Base-by-base conservation (phyloP, 2,797 vertebrate species). In the Stomatorhinus walkeri region DNA sequence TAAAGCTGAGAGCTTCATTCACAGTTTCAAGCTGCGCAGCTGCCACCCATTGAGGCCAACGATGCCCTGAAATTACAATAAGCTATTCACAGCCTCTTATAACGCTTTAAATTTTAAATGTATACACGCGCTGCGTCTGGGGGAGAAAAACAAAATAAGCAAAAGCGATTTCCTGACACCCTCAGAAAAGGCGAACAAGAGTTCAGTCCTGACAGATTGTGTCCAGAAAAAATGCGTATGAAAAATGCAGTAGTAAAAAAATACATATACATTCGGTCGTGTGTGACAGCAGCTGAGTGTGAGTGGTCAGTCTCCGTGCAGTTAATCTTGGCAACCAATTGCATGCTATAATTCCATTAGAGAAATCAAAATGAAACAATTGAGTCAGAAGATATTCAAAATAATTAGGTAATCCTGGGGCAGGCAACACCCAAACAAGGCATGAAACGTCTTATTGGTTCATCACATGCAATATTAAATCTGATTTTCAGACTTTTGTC, bases 1-100 rank as follows among this genome's bases (percentile, higher is more conserved):
- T 85, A 40, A 89, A 85, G 59, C 72, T 40, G 59, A 76, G 52
- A 19, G 83, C 72, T 59, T 87, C 87, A 87, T 91, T 84, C 52
- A 85, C 36, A 32, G 56, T 56, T 61, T 46, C 46, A 8, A 40
- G n/a, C 32, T 48, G 28, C 6, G 14, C 54, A 64, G 72, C 28
- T 40, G 36, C 12, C 28, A 28, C 16, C n/a, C 14, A n/a, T 22
- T 43, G 79, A 54, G 28, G 46, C 43, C 46, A 36, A 81, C 19
- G n/a, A 22, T 10, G 46, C 9, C 46, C n/a, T 48, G 24, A 72
- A 7, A n/a, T 54, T 88, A 16, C 28, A 59, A 48, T 22, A 61
- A 81, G 4, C 28, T 32, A 56, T 36, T 56, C 51, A 52, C 24
- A 48, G 76, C 51, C 24, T n/a, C 43, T 4, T 19, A 16, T 16